Evolutionary conservation across 2,113 vertebrate species (phyloP).

Genomic region (Eleginops maclovinus): DNA sequence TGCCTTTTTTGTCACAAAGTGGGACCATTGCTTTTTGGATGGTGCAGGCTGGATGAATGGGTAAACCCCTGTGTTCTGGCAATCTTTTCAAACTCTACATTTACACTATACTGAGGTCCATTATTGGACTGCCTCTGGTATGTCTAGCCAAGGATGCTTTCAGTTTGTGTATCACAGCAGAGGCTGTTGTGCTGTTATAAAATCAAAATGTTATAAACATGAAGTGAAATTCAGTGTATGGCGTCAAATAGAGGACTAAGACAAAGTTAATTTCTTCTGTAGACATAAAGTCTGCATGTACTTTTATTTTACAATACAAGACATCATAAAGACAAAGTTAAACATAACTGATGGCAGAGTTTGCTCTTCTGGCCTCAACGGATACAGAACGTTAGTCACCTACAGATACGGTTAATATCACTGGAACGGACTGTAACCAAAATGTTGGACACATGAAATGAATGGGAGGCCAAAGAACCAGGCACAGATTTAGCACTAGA

Average conservation of each 20-base stretch:
- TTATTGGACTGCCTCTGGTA: too few species aligned
- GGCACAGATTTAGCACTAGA: conserved; percentile 16
- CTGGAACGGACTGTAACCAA: neutral
- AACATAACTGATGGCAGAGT: conserved; percentile 36
- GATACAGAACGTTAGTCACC: neutral
- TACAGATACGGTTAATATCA: conserved; percentile 7
- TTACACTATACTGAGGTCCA: too few species aligned
- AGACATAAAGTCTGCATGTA: neutral
- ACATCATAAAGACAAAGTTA: conserved; percentile 46
- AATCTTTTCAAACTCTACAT: too few species aligned
- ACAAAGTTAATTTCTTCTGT: neutral
- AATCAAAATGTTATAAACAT: neutral
- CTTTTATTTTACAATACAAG: conserved; percentile 66
- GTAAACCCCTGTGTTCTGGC: too few species aligned
- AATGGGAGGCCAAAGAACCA: conserved; percentile 38
- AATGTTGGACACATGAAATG: conserved; percentile 31
- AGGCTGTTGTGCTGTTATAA: neutral
- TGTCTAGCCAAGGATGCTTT: too few species aligned
- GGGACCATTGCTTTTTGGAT: too few species aligned
- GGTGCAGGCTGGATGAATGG: too few species aligned
- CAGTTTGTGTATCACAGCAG: too few species aligned
- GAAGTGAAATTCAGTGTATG: neutral
- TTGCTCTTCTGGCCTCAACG: conserved; percentile 28
- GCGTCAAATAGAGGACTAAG: neutral
- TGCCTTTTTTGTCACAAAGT: too few species aligned